Conservation (phyloP, 2,113 vertebrate species). For the Limanda limanda region DNA sequence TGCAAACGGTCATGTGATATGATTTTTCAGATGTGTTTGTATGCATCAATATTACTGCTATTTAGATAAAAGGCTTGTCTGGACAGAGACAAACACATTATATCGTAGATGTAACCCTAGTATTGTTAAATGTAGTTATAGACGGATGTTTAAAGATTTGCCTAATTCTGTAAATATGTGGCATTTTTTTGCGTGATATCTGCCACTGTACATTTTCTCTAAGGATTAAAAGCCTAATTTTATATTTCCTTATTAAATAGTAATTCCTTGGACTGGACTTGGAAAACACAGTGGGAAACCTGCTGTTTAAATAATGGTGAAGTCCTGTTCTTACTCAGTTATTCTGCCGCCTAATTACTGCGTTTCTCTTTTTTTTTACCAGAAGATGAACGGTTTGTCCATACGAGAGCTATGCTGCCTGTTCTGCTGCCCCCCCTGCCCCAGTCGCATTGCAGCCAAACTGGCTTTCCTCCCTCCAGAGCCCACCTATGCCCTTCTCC, state of each 20-base stretch:
- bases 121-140: no score
- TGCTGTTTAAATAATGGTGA: slow-evolving; percentile 15
- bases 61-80: background rate
- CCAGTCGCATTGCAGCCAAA: slow-evolving; percentile 96
- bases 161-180: no score
- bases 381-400: slow-evolving; percentile 95
- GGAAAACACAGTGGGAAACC: background rate
- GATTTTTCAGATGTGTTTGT: no score
- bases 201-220: background rate
- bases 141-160: no score
- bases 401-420: slow-evolving; percentile 96
- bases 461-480: slow-evolving; percentile 96
- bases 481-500: slow-evolving; percentile 92
- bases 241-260: background rate
- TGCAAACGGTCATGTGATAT: background rate
- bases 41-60: no score
- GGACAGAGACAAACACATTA: background rate
- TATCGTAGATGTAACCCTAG: no score
- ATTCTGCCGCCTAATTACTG: slow-evolving; percentile 9
- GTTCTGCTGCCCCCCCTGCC: slow-evolving; percentile 99
- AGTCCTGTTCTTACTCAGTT: background rate
- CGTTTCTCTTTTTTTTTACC: slow-evolving; percentile 30
- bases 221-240: background rate
- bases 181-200: background rate
- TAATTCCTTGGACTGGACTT: background rate